Evolutionary conservation across 2,797 vertebrate genomes (phyloP), one percentile per base, ranked within the genome.

Genomic region (Ceryle rudis): DNA sequence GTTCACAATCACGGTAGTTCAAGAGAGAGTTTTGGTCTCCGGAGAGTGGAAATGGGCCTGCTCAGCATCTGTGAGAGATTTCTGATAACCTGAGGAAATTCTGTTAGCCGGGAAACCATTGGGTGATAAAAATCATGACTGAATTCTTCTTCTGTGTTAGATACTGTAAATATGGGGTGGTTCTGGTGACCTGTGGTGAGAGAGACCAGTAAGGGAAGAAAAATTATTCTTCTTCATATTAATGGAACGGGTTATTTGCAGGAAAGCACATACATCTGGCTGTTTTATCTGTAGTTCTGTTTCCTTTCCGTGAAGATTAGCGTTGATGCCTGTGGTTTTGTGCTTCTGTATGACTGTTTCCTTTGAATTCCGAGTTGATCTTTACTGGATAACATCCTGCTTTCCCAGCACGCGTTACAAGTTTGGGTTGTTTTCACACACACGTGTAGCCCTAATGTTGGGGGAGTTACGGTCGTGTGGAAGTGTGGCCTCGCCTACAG

Each of bases 21-120:
- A 20, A 57, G 86, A 66, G 83, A 57, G 75, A 69, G 20, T 39
- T 82, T 42, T 35, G 26, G 42, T 86, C 90, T 70, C 92, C 1
- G 5, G 77, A 91, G 86, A 39, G 28, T 42, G 23, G 58, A 70
- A 81, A 65, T 52, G 28, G 49, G 74, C 37, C 78, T 62, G 77
- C 42, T 93, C 10, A 72, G 70, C 81, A 86, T 80, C 89, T 90
- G 49, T 47, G 72, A 84, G 81, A 78, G 37, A 67, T 86, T 75
- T 75, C 44, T 74, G 44, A 37, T 90, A 17, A 55, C 54, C 58
- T 25, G 12, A 61, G 71, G 60, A 81, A 89, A 81, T 86, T 51
- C 22, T 94, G 88, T 35, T 61, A 79, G 47, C 25, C 33, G n/a
- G 70, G 31, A 89, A 58, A 11, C 18, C 17, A 25, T 0, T 5